These are phyloP conservation scores for Pongo abelii DNA, from an alignment of 2,113 vertebrate species.

Conservation along the genomic window DNA sequence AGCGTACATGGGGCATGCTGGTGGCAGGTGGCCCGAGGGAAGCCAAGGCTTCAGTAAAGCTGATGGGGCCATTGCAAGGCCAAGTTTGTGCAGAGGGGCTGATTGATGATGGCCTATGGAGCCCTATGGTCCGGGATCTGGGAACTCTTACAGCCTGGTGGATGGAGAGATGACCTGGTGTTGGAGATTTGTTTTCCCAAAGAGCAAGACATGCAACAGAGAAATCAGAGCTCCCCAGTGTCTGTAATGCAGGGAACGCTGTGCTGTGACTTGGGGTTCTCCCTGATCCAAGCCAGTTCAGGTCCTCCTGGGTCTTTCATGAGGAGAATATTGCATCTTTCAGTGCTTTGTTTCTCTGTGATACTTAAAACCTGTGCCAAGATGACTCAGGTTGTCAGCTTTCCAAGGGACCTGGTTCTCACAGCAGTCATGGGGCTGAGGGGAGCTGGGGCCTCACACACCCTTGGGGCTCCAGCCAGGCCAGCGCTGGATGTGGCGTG, in stretches of 20 bases:
- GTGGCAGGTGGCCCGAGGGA: not conserved
- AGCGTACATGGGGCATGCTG: fast-evolving
- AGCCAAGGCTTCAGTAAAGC: not conserved
- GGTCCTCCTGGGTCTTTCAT: not conserved
- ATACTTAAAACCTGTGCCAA: not conserved
- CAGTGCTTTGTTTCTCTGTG: not conserved
- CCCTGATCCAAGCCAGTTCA: not conserved
- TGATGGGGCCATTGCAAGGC: not conserved
- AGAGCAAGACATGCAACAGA: not conserved
- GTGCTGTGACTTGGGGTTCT: not conserved
- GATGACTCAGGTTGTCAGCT: not conserved
- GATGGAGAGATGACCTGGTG: not conserved
- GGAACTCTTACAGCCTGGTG: not conserved
- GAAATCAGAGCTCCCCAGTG: not conserved
- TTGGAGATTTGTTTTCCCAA: not conserved
- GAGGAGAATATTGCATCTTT: not conserved
- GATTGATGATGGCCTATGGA: not conserved
- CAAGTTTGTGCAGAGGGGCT: not conserved
- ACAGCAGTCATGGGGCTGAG: not conserved
- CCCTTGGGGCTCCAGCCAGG: not conserved
- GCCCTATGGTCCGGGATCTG: not conserved
- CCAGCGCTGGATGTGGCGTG: not conserved
- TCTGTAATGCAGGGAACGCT: not conserved
- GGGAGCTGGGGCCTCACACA: not conserved
- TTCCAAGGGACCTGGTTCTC: not conserved